Percentiles rank a stretch among this genome's conserved stretches.
These are phyloP conservation scores for Actenoides hombroni DNA, from an alignment of 2,113 vertebrate genomes.

Conservation along the genomic window DNA sequence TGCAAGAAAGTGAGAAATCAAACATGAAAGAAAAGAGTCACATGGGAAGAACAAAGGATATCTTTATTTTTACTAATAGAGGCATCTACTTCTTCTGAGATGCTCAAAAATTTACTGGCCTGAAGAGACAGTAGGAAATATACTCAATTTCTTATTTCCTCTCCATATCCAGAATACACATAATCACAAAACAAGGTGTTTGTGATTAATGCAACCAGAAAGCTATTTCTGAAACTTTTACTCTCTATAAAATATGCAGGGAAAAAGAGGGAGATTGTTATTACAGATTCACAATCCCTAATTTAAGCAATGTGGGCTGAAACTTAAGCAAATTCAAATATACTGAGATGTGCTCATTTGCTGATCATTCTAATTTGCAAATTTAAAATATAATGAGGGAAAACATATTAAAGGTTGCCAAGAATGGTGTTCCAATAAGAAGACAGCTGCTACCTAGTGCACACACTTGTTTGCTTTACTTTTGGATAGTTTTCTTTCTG, in stretches of 20 bases:
- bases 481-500: background rate
- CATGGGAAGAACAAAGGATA: background rate
- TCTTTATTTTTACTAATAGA: background rate
- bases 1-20: background rate
- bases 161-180: background rate
- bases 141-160: background rate
- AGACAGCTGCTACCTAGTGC: background rate
- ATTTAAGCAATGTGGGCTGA: background rate
- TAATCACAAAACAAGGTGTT: background rate
- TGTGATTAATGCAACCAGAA: background rate
- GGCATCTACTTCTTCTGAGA: background rate
- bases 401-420: background rate
- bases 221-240: background rate
- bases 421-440: background rate
- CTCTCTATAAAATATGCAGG: background rate
- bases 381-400: background rate
- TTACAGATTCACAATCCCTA: background rate
- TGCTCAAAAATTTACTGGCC: background rate
- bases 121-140: background rate
- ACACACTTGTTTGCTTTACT: background rate
- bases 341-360: background rate
- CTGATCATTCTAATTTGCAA: background rate
- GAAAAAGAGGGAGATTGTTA: background rate
- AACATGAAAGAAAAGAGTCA: background rate
- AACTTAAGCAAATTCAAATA: background rate